These are phyloP conservation scores for Homalodisca vitripennis DNA, from an alignment of 1,140 invertebrate genomes.

Conservation along the genomic window DNA sequence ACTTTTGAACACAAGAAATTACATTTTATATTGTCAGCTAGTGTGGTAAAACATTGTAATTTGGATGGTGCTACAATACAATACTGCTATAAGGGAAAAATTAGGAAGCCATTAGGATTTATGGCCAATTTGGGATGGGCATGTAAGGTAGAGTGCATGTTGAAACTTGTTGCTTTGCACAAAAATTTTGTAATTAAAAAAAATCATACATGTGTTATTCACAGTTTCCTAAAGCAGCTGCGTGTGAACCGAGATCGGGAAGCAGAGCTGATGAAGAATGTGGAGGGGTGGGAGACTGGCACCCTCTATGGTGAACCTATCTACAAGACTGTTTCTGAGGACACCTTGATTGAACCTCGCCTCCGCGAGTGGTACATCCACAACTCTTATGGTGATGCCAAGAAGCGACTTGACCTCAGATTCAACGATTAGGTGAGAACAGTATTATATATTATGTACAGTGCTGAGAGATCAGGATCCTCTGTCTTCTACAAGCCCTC, in stretches of 20 bases:
- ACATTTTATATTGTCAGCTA: no score
- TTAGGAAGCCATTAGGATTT: no score
- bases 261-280: constrained; percentile 81
- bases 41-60: no score
- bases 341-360: constrained; percentile 59
- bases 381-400: constrained; percentile 52
- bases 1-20: no score
- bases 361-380: constrained; percentile 72
- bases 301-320: constrained; percentile 82
- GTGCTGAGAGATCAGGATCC: constrained; percentile 87
- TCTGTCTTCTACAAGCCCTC: constrained; percentile 70
- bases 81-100: no score
- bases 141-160: background rate
- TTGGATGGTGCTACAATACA: no score
- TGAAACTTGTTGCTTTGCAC: constrained; percentile 14
- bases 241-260: constrained; percentile 81
- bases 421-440: constrained; percentile 3
- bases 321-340: constrained; percentile 57
- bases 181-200: background rate
- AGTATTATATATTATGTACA: no score
- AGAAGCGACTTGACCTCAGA: constrained; percentile 52
- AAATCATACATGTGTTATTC: constrained; percentile 25
- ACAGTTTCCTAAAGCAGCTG: constrained; percentile 71
- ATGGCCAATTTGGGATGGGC: background rate
- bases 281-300: constrained; percentile 85